Percentiles rank a stretch among this genome's conserved stretches.
These are phyloP conservation scores for Muscicapa comitata DNA, from an alignment of 2,797 vertebrate genomes.

Conservation along the genomic window DNA sequence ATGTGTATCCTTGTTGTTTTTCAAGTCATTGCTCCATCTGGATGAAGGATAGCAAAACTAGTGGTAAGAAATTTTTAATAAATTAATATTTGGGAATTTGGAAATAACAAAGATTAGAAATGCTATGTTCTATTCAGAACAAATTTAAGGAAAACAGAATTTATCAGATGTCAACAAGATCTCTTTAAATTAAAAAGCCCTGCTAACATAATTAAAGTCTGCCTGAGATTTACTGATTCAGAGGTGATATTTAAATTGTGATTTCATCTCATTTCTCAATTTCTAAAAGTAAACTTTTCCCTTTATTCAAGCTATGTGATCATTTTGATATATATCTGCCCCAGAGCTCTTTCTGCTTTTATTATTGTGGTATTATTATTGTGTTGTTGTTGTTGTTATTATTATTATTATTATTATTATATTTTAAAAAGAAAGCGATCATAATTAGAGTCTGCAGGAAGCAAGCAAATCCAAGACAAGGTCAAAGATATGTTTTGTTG, in stretches of 20 bases:
- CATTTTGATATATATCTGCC: neutral
- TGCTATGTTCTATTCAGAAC: neutral
- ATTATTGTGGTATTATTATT: neutral
- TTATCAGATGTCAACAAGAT: neutral
- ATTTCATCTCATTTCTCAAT: neutral
- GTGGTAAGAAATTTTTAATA: neutral
- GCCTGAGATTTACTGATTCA: neutral
- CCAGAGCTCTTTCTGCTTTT: neutral
- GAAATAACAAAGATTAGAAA: neutral
- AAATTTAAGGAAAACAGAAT: neutral
- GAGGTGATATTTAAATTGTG: neutral
- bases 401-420: neutral
- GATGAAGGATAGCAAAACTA: neutral
- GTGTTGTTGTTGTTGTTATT: no score
- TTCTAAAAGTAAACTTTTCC: neutral
- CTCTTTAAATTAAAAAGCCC: neutral
- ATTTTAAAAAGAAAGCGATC: neutral
- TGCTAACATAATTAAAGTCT: neutral
- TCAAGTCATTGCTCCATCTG: neutral
- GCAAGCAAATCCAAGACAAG: slow-evolving; percentile 19
- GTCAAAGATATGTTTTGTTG: slow-evolving; percentile 18
- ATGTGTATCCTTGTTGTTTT: neutral
- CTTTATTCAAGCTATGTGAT: neutral
- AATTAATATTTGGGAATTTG: neutral
- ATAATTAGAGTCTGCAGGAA: slow-evolving; percentile 8